Evolutionary conservation across 2,888 invertebrate genomes (phyloP), one percentile per base, ranked within the genome.

Genomic region (Celastrina argiolus): DNA sequence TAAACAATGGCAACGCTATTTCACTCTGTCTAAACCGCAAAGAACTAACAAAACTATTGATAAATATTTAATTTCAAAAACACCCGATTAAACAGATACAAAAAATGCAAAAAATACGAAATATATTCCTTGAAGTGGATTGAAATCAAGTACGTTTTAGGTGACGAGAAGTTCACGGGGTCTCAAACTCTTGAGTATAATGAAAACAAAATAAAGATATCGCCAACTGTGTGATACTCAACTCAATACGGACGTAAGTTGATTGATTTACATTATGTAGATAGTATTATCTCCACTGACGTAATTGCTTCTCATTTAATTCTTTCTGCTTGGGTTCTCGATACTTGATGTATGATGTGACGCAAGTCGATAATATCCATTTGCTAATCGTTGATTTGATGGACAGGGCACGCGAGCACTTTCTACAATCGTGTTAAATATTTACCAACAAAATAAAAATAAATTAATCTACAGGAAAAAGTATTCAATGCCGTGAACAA

Each of bases 231-330:
- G 7, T 39, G 10, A 18, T 26, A 51, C 12, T 26, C 26, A 10
- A 22, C 18, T 22, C 51, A 14, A 51, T 51, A 26, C 22, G 26
- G 61, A 36, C 59, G 59, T 34, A 34, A 36, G 6, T 22, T 36
- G 39, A 36, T 61, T 39, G 61, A 61, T 39, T 39, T 39, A 61
- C 61, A 39, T 18, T 51, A 22, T 22, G 6, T 36, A 22, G 61
- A 61, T 61, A 39, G 18, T 8, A 22, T 34, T 61, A 61, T 26
- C 61, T 61, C 61, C 6, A 1, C 12, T 61, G 61, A 61, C 61
- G 61, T 61, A 61, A 26, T 61, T 39, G 34, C 22, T 61, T 61
- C 61, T 39, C 61, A 36, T 6, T 61, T 61, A 61, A 61, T 61
- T 36, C 36, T 18, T 36, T 61, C 12, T 36, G 39, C 14, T 61